Conservation (phyloP, 2,113 vertebrate genomes). For the Callionymus lyra region DNA sequence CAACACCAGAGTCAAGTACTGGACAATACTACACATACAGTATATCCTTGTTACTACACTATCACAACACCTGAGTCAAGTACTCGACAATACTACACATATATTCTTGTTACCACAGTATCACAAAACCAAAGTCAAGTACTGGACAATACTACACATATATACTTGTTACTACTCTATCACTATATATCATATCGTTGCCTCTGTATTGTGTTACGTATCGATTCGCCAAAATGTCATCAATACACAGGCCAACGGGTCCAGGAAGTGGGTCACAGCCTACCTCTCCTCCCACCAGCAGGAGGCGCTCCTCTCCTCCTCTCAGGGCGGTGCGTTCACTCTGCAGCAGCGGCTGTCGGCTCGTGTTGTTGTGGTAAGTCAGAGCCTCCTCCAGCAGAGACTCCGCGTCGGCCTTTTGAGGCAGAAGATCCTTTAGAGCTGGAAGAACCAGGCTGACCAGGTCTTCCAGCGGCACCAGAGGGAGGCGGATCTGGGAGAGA, state of each 20-base stretch:
- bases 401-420: constrained; percentile 72
- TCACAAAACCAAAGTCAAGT: too few species aligned
- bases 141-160: too few species aligned
- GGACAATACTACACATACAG: too few species aligned
- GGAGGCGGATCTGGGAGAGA: constrained; percentile 82
- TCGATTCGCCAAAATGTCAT: too few species aligned
- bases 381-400: constrained; percentile 81
- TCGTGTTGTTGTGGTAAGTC: constrained; percentile 73
- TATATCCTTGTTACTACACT: too few species aligned
- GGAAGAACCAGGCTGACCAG: constrained; percentile 77
- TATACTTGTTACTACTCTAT: too few species aligned
- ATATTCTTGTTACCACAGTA: too few species aligned
- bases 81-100: too few species aligned
- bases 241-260: neutral
- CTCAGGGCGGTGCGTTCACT: constrained; percentile 70
- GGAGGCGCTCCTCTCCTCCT: constrained; percentile 70
- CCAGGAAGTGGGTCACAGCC: neutral
- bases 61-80: too few species aligned
- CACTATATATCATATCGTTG: too few species aligned
- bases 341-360: constrained; percentile 80
- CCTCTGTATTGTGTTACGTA: too few species aligned
- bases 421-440: constrained; percentile 71
- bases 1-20: too few species aligned
- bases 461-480: constrained; percentile 75
- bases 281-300: constrained; percentile 86